These are phyloP conservation scores for Cossypha heuglini DNA, from an alignment of 2,797 vertebrate genomes.

Conservation along the genomic window DNA sequence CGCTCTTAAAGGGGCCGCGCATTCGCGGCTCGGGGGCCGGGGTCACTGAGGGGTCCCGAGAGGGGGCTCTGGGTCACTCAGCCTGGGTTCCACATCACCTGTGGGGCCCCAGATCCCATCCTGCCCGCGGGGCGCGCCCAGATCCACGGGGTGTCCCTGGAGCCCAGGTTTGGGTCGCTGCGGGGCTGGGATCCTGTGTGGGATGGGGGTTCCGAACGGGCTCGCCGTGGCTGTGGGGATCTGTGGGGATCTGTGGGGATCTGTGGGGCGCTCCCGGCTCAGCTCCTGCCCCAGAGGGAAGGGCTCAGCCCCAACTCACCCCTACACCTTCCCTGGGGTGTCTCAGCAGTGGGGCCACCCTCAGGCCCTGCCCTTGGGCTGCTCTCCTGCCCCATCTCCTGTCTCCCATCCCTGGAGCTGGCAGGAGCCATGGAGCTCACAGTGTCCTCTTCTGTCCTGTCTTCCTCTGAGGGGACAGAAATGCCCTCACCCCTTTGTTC, in stretches of 20 bases:
- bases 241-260: too few species aligned
- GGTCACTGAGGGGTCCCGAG: neutral
- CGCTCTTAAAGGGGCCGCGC: conserved; percentile 82
- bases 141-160: neutral
- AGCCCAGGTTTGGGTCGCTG: neutral
- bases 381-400: rapidly evolving
- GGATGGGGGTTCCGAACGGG: rapidly evolving
- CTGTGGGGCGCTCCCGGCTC: neutral
- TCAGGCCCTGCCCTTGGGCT: rapidly evolving
- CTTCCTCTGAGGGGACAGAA: neutral
- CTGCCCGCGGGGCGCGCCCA: rapidly evolving
- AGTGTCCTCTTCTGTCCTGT: neutral
- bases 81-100: rapidly evolving
- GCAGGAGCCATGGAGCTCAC: neutral
- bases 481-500: rapidly evolving
- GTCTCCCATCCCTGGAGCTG: rapidly evolving
- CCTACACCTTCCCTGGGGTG: rapidly evolving
- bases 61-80: neutral
- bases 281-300: neutral
- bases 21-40: neutral
- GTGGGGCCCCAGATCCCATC: rapidly evolving
- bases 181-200: neutral
- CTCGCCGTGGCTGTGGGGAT: rapidly evolving
- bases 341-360: neutral
- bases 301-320: neutral